These are phyloP conservation scores for Stichodactyla helianthus DNA, from an alignment of 64 coral and sea anemone genomes.

Conservation along the genomic window DNA sequence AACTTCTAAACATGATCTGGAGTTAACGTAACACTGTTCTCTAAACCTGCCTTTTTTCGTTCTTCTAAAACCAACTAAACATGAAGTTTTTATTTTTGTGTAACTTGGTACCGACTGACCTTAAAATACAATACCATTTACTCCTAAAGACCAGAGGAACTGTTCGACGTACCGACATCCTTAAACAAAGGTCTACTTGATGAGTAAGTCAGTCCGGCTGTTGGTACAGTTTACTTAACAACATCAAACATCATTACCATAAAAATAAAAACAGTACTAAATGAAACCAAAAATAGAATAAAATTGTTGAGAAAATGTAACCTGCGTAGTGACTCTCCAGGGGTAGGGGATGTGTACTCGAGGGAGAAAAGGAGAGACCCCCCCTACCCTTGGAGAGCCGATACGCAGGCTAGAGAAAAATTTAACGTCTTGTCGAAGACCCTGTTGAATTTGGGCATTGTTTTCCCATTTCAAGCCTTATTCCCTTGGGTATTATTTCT, in stretches of 20 bases:
- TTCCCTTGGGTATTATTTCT: background rate
- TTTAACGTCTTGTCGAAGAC: no score
- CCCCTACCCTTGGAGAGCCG: no score
- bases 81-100: background rate
- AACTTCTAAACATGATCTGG: background rate
- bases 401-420: no score
- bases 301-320: background rate
- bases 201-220: conserved; percentile 11
- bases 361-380: no score
- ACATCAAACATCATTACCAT: no score
- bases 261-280: background rate
- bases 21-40: background rate
- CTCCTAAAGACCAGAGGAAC: conserved; percentile 24
- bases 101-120: background rate
- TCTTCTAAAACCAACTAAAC: background rate
- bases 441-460: background rate
- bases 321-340: background rate
- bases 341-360: background rate
- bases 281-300: background rate
- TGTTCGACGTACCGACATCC: conserved; percentile 25
- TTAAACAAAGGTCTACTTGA: conserved; percentile 19
- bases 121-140: conserved; percentile 14
- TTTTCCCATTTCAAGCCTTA: background rate
- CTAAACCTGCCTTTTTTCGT: background rate
- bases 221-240: background rate